Evolutionary conservation across 30 jellyfish, hydroid and myxozoan genomes (phyloP), one percentile per base, ranked within the genome.

Genomic region (Chironex yamaguchii): DNA sequence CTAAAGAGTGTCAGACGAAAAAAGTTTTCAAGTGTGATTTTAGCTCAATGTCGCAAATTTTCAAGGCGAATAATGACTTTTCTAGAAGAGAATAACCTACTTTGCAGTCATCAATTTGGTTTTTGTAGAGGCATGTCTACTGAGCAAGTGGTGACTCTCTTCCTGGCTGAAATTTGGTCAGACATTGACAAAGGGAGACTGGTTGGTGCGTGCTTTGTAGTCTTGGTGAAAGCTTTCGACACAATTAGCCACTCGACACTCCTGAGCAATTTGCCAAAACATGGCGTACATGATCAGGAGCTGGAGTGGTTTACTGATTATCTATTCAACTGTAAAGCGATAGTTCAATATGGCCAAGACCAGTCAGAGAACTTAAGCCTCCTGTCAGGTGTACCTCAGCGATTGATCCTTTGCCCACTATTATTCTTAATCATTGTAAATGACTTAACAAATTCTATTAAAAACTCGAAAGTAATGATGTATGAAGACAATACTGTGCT

Each of bases 321-420:
- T 21, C 72, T 54, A 54, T 54, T 54, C 24, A 54, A 54, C 72
- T 31, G 24, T 21, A 12, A 64, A 27, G 81, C 9, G 81, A 32
- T 67, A 12, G 81, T 67, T 14, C 29, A 28, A 48, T 67, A 27
- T 6, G 81, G 69, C 17, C 67, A 67, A 63, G 54, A 75, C 30
- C 67, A 75, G 34, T 77, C 80, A 77, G 89, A 77, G 36, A 77
- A 54, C 9, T 77, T 77, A 23, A 28, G 83, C 82, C 90, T 62
- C 36, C 66, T 74, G 79, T n/a, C 71, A 79, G 90, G 83, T 73
- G 83, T 64, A 4, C 71, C 83, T 79, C 62, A 79, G 29, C 74
- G 90, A 31, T 79, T 74, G 72, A 79, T 79, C 90, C 82, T 79
- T 79, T 73, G 90, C 63, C 90, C 83, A 75, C 48, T 79, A 62